Base-by-base conservation (phyloP, 2,888 invertebrate species). In the Trichogramma evanescens region DNA sequence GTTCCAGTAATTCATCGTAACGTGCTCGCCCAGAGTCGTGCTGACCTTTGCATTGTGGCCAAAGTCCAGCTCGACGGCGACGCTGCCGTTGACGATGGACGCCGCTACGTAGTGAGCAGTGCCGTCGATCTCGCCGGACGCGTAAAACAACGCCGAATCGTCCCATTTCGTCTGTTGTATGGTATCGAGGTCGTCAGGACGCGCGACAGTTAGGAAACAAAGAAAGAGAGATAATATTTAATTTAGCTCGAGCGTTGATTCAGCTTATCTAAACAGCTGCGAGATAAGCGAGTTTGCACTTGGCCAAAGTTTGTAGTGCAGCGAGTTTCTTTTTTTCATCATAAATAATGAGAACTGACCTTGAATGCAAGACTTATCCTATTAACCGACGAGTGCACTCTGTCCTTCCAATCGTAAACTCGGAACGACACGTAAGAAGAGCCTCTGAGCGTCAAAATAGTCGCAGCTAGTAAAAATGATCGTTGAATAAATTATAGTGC, bases 361-460 rank as follows among this genome's bases (percentile, higher is more conserved):
- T 89, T 91, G 79, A 95, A 95, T 77, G 91, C 85, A 71, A 95
- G 80, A 72, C 94, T 93, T 73, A 95, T 90, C 70, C 91, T 83
- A 63, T 92, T 93, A 50, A 87, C 87, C 51, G 91, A 88, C 0
- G 93, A 92, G 74, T 94, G 93, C 9, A 93, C 91, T 61, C 92
- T 84, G 76, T 93, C 92, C 77, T 92, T 91, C 91, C 92, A 93
- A 71, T 93, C 91, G 78, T 95, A 95, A 53, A 95, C 90, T 61
- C 93, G 84, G 78, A 95, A 95, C 0, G 92, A 93, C 39, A 95
- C 89, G 80, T 93, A 95, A 59, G 95, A 94, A 50, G 94, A 93
- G 0, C 95, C 95, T 64, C 92, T 84, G 40, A 95, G 80, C 1
- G 94, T 95, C 65, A 95, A 82, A 63, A 90, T 85, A 2, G 94